A percentile compares a stretch with the other conserved stretches of the same genome.
Conservation (phyloP, 2,113 vertebrate genomes). For the Tachysurus fulvidraco region DNA sequence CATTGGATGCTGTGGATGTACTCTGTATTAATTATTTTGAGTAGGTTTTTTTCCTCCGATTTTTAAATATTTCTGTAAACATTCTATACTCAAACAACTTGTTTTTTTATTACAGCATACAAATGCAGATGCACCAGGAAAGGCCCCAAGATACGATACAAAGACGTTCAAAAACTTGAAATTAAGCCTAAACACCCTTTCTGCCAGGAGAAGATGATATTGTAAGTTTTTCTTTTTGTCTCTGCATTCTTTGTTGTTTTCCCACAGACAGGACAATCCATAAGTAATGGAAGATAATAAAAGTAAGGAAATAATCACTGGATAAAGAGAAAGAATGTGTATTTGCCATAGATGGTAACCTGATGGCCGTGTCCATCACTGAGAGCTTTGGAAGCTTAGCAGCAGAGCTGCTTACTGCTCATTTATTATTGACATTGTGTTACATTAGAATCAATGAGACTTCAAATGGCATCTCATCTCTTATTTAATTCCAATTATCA, state of each 20-base stretch:
- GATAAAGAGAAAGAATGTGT: neutral
- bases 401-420: constrained; percentile 5
- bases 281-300: neutral
- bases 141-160: constrained; percentile 96
- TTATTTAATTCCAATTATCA: constrained; percentile 31
- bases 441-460: constrained; percentile 17
- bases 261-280: neutral
- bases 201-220: constrained; percentile 98
- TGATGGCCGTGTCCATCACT: neutral
- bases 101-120: constrained; percentile 76
- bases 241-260: neutral
- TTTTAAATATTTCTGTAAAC: neutral
- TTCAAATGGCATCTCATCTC: constrained; percentile 33
- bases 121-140: constrained; percentile 97
- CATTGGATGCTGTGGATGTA: neutral
- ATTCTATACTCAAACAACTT: neutral
- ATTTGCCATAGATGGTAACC: constrained; percentile 8
- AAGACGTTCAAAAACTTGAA: constrained; percentile 96
- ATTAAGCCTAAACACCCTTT: constrained; percentile 95
- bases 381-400: neutral
- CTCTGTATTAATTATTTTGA: neutral
- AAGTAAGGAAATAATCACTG: neutral
- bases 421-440: constrained; percentile 37
- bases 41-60: neutral
- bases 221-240: constrained; percentile 76